Evolutionary conservation across 2,888 invertebrate species (phyloP).

Genomic region (Euphydryas editha): DNA sequence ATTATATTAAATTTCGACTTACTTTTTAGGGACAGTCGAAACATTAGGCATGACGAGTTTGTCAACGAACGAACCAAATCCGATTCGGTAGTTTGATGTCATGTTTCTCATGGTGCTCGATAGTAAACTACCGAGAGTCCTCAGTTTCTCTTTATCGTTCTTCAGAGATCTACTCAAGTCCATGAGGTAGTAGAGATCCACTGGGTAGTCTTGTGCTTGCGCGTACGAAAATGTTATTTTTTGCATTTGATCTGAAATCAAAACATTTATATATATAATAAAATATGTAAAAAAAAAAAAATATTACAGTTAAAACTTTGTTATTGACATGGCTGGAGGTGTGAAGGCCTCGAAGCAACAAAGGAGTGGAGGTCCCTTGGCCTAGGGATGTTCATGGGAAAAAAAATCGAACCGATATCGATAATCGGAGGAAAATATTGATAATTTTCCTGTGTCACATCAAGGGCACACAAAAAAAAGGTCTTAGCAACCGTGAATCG

Average conservation of each 20-base stretch:
- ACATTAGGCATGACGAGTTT: constrained; percentile 99
- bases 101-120: constrained; percentile 95
- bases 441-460: too few species aligned
- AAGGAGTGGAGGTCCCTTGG: too few species aligned
- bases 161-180: constrained; percentile 99
- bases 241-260: constrained; percentile 88
- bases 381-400: too few species aligned
- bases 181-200: constrained; percentile 99
- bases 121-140: constrained; percentile 90
- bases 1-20: constrained; percentile 66
- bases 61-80: constrained; percentile 98
- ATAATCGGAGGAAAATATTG: too few species aligned
- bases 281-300: too few species aligned
- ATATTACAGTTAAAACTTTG: too few species aligned
- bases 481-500: too few species aligned
- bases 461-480: too few species aligned
- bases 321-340: too few species aligned
- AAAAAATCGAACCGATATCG: too few species aligned
- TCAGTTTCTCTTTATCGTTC: constrained; percentile 98
- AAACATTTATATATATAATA: too few species aligned
- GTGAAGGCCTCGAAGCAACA: too few species aligned
- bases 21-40: constrained; percentile 95
- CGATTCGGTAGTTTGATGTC: constrained; percentile 95
- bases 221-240: constrained; percentile 89
- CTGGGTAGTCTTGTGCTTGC: constrained; percentile 97